phyloP scores from a whole-genome alignment of 1,140 invertebrate species.

The Episyrphus balteatus region DNA sequence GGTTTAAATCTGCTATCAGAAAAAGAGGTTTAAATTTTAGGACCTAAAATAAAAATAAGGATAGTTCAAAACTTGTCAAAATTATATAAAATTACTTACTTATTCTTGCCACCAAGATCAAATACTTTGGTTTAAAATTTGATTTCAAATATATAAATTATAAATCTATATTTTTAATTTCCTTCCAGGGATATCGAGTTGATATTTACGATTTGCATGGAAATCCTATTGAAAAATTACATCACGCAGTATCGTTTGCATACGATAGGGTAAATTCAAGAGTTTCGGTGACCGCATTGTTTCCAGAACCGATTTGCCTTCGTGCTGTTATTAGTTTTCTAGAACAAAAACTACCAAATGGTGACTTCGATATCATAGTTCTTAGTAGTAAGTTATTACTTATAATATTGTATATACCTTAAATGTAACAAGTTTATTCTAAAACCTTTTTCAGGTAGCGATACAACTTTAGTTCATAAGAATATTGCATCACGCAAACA shows the following conservation, averaged over 20 bases:
- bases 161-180: too few species aligned
- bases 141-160: too few species aligned
- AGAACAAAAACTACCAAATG: conserved; percentile 70
- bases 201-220: conserved; percentile 44
- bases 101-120: too few species aligned
- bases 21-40: too few species aligned
- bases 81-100: too few species aligned
- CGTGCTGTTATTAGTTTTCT: conserved; percentile 71
- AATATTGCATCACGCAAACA: conserved; percentile 75
- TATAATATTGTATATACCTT: neutral
- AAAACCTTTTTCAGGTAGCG: conserved; percentile 44
- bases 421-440: too few species aligned
- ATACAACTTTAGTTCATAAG: conserved; percentile 74
- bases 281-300: conserved; percentile 41
- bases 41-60: too few species aligned
- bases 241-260: conserved; percentile 42
- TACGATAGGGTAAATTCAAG: conserved; percentile 46
- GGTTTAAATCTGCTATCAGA: too few species aligned
- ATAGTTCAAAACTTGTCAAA: too few species aligned
- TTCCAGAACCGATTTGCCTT: conserved; percentile 57
- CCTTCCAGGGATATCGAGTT: conserved; percentile 44
- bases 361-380: conserved; percentile 86
- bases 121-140: too few species aligned
- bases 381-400: conserved; percentile 59
- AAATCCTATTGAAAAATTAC: conserved; percentile 39